Evolutionary conservation across 1,140 invertebrate species (phyloP), one percentile per base, ranked within the genome.

Genomic region (Oppia nitens): DNA sequence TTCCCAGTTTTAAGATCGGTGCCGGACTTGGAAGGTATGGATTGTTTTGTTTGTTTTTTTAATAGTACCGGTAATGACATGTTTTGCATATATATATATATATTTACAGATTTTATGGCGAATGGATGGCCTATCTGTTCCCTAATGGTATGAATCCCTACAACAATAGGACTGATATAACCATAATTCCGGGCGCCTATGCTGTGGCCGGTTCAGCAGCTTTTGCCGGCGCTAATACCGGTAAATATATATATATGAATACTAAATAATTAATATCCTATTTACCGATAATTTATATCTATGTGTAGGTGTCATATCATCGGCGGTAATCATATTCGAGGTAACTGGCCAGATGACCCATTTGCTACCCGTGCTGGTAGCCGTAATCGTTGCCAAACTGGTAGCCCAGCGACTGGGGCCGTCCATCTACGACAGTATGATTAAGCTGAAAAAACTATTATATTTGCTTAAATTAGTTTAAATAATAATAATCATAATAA

Each of bases 261-360:
- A n/a, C n/a, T n/a, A n/a, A n/a, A n/a, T n/a, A n/a, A n/a, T n/a
- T n/a, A n/a, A n/a, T n/a, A n/a, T n/a, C n/a, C n/a, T n/a, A n/a
- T n/a, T n/a, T n/a, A n/a, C n/a, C n/a, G n/a, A n/a, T n/a, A n/a
- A n/a, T n/a, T n/a, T n/a, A n/a, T n/a, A n/a, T n/a, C n/a, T n/a
- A n/a, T n/a, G n/a, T n/a, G n/a, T n/a, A n/a, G n/a, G n/a, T n/a
- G n/a, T n/a, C n/a, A n/a, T 98, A 45, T 96, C 91, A 1, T 93
- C 94, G 21, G 89, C 90, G 61, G 92, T 98, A 53, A 98, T 98
- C 64, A 86, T 95, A 45, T 95, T 95, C 72, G 94, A 98, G 74
- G 88, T 98, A 81, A 98, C 94, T 1, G 92, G 92, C 50, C 90
- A 97, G 74, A 91, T 98, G 63, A 92, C 88, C 6, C 92, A 98